Conservation (phyloP, 2,888 invertebrate species). For the Synergus japonicus region DNA sequence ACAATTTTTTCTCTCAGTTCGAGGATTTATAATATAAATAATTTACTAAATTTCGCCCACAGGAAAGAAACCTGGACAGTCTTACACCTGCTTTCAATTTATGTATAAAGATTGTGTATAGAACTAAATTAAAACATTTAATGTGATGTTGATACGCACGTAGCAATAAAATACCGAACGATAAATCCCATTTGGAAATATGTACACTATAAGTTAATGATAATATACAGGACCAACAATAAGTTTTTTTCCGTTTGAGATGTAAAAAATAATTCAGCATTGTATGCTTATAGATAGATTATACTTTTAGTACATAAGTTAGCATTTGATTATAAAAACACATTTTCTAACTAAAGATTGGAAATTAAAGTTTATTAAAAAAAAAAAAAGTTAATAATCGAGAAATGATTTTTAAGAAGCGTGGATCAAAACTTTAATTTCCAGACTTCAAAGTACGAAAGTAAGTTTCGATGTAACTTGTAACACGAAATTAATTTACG, state of each 20-base stretch:
- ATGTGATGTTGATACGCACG: neutral
- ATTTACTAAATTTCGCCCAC: constrained; percentile 12
- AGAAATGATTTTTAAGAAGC: neutral
- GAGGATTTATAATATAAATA: constrained; percentile 8
- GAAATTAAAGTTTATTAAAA: neutral
- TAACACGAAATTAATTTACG: constrained; percentile 16
- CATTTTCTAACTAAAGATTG: neutral
- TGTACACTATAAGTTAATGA: constrained; percentile 56
- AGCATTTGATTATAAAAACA: constrained; percentile 37
- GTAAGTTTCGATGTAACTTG: neutral
- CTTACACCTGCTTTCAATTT: neutral
- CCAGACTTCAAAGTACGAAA: neutral
- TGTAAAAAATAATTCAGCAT: constrained; percentile 29
- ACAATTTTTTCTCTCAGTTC: neutral
- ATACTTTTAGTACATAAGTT: constrained; percentile 28
- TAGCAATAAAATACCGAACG: neutral
- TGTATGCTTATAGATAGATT: constrained; percentile 17
- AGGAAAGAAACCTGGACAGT: neutral
- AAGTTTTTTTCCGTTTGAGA: constrained; percentile 6
- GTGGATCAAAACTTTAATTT: neutral
- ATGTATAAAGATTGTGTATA: neutral
- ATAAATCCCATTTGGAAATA: constrained; percentile 39
- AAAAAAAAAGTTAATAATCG: neutral
- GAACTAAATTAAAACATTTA: constrained; percentile 7
- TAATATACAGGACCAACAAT: constrained; percentile 45